Evolutionary conservation across 2,797 vertebrate genomes (phyloP), one percentile per base, ranked within the genome.

Genomic region (Tokudaia tokunoshimensis): DNA sequence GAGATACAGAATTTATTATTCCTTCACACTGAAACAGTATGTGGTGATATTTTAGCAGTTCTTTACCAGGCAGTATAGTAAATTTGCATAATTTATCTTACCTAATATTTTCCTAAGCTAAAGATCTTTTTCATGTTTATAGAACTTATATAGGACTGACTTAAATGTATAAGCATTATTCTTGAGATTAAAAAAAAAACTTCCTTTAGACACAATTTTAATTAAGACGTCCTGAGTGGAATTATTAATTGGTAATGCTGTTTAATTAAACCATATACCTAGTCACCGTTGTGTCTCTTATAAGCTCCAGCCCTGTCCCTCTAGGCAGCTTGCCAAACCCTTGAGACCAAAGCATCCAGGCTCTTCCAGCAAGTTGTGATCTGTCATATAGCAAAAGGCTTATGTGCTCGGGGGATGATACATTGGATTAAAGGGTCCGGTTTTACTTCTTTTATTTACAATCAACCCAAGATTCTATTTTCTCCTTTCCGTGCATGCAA

Each of bases 221-320:
- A 90, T 87, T 17, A 95, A 96, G 96, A 87, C 41, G 61, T 84
- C 85, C 41, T 87, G 41, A 82, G 22, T 72, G 31, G 47, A 13
- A 75, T 59, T 34, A 87, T 72, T 78, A 82, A 74, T 19, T 82
- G 84, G 90, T n/a, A 89, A 94, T 70, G 15, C 8, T 14, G 6
- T 6, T 74, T 41, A 82, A 76, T 15, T 89, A 81, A 93, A 65
- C 75, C 70, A 47, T 52, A 44, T 26, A 92, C 9, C 82, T 37
- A 83, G 47, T 89, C 70, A 82, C 2, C 34, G 31, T n/a, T 44
- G 59, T 12, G 8, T 79, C 47, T 80, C 41, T 41, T 41, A 41
- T 75, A 75, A 94, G 89, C 52, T 76, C 12, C 78, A 63, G 13
- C 1, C 19, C 29, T 70, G 52, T 44, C 89, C 61, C 90, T n/a